These are phyloP conservation scores for Tenthredo notha DNA, from an alignment of 2,888 invertebrate species.

Conservation along the genomic window DNA sequence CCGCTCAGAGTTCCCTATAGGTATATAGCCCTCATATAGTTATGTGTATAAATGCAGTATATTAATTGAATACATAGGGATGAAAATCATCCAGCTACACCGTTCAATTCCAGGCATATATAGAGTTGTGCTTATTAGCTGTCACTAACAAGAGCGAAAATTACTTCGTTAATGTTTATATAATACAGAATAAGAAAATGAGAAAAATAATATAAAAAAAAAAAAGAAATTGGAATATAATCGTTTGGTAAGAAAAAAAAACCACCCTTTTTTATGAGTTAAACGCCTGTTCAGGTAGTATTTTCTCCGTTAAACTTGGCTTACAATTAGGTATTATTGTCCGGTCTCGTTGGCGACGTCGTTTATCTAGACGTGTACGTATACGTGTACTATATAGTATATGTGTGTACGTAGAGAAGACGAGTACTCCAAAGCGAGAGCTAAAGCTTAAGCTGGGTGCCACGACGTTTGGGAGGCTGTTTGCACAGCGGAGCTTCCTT, in stretches of 20 bases:
- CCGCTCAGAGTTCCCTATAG: background rate
- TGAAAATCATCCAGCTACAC: background rate
- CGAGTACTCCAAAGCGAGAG: background rate
- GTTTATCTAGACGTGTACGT: background rate
- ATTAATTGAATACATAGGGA: background rate
- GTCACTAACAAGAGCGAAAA: background rate
- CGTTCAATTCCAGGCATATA: background rate
- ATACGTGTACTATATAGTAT: too few relatives aligned
- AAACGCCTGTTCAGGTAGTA: too few relatives aligned
- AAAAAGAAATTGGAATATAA: background rate
- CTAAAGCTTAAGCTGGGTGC: background rate
- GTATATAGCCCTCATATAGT: too few relatives aligned
- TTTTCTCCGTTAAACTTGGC: background rate
- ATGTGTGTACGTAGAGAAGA: background rate
- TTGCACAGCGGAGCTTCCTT: constrained; percentile 26
- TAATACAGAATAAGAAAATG: background rate
- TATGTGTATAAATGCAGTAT: background rate
- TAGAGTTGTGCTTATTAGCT: background rate
- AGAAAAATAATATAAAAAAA: background rate
- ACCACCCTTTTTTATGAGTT: background rate
- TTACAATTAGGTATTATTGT: constrained; percentile 5
- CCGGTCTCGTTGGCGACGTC: background rate
- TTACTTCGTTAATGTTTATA: background rate
- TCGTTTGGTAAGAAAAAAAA: background rate
- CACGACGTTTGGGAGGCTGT: constrained; percentile 12